phyloP scores from a whole-genome alignment of 1,140 invertebrate genomes.

The Luehdorfia chinensis region DNA sequence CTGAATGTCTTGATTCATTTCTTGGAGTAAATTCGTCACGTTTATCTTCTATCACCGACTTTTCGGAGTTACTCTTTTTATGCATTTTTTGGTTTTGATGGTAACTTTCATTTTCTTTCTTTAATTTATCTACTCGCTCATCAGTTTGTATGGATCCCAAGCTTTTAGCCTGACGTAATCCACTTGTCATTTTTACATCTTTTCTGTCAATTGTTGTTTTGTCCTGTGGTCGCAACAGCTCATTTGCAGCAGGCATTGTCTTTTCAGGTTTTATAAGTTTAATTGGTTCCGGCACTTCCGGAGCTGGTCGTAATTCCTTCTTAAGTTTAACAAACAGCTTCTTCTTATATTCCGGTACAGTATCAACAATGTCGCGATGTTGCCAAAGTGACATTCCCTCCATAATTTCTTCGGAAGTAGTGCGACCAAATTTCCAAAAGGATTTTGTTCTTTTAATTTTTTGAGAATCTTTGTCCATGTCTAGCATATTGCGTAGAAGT shows the following conservation, averaged over 20 bases:
- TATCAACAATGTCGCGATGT: constrained; percentile 88
- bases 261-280: constrained; percentile 65
- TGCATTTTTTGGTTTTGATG: constrained; percentile 49
- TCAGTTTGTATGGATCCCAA: constrained; percentile 71
- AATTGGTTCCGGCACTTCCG: constrained; percentile 53
- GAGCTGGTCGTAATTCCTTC: constrained; percentile 60
- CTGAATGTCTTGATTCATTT: constrained; percentile 73
- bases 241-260: constrained; percentile 43
- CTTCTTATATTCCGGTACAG: constrained; percentile 75
- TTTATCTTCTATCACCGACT: constrained; percentile 69
- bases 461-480: constrained; percentile 71
- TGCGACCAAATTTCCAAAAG: constrained; percentile 89
- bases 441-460: constrained; percentile 89
- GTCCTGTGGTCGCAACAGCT: constrained; percentile 58
- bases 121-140: constrained; percentile 55
- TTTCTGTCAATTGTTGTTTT: constrained; percentile 68
- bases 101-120: constrained; percentile 53
- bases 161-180: constrained; percentile 72
- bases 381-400: constrained; percentile 92
- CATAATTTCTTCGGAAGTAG: constrained; percentile 83
- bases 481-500: constrained; percentile 71
- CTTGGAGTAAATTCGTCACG: constrained; percentile 63
- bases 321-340: constrained; percentile 72
- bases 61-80: constrained; percentile 72
- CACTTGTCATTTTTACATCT: constrained; percentile 61